These are phyloP conservation scores for Callyntrura guangdongensis DNA, from an alignment of 2,888 invertebrate genomes.

Conservation along the genomic window DNA sequence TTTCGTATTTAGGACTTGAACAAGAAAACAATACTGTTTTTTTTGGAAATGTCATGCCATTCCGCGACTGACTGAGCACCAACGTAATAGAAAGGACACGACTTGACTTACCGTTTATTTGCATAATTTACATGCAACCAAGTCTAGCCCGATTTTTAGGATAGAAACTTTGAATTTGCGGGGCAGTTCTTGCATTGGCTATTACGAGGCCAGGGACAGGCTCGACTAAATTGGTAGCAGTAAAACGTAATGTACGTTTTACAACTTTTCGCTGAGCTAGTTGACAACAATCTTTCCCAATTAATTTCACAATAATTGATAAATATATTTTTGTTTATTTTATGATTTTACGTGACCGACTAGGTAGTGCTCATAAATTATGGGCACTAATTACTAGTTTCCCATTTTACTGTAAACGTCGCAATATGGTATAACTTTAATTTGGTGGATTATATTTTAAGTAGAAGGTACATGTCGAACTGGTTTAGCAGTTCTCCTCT, in stretches of 20 bases:
- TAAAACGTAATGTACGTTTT: too few relatives aligned
- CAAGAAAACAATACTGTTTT: not conserved
- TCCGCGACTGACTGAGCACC: slow-evolving; percentile 29
- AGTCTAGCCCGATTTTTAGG: not conserved
- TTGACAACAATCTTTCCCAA: too few relatives aligned
- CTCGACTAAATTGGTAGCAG: too few relatives aligned
- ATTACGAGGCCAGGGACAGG: not conserved
- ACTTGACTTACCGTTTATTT: slow-evolving; percentile 13
- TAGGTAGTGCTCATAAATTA: too few relatives aligned
- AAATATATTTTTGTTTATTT: too few relatives aligned
- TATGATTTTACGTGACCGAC: too few relatives aligned
- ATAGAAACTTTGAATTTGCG: not conserved
- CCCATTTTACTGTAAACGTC: too few relatives aligned
- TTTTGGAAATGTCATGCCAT: slow-evolving; percentile 46
- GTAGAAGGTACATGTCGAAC: not conserved
- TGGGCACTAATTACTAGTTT: too few relatives aligned
- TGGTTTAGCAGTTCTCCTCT: not conserved
- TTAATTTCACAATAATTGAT: too few relatives aligned
- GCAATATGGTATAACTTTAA: too few relatives aligned
- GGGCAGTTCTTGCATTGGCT: not conserved
- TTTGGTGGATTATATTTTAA: too few relatives aligned
- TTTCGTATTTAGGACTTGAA: not conserved
- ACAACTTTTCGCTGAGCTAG: too few relatives aligned
- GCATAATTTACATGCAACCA: slow-evolving; percentile 40
- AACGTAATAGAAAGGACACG: not conserved